phyloP scores from a whole-genome alignment of 2,888 invertebrate species.

The Phania funesta region DNA sequence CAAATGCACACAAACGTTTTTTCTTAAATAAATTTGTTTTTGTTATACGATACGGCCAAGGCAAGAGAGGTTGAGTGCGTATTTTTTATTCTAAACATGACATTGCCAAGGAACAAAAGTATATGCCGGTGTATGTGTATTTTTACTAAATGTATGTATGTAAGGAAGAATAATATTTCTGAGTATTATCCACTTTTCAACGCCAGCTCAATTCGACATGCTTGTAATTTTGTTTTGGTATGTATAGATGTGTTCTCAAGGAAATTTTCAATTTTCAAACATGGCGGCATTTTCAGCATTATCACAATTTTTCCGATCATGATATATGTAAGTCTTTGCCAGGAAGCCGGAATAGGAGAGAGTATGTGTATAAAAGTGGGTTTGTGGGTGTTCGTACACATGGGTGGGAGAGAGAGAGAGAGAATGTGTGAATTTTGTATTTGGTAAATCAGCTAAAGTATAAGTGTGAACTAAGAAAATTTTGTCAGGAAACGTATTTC shows the following conservation, averaged over 20 bases:
- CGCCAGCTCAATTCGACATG: slow-evolving; percentile 10
- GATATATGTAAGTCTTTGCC: neutral
- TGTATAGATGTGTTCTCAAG: slow-evolving; percentile 11
- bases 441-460: neutral
- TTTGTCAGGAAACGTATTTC: slow-evolving; percentile 25
- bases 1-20: slow-evolving; percentile 12
- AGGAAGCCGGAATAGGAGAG: neutral
- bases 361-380: slow-evolving; percentile 4
- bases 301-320: slow-evolving; percentile 18
- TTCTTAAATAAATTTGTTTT: neutral
- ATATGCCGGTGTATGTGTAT: neutral
- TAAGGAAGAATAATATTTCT: slow-evolving; percentile 3
- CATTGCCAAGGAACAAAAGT: slow-evolving; percentile 6
- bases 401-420: neutral
- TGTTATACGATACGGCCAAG: neutral
- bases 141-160: neutral
- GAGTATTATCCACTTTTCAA: slow-evolving; percentile 14
- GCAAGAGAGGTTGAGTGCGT: slow-evolving; percentile 1
- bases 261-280: slow-evolving; percentile 58
- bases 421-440: neutral
- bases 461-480: neutral
- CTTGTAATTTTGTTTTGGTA: neutral
- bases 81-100: slow-evolving; percentile 32
- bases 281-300: slow-evolving; percentile 53
- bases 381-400: neutral